A percentile compares a stretch with the other conserved stretches of the same genome.
Evolutionary conservation across 2,113 vertebrate species (phyloP).

Genomic region (Notothenia rossii): DNA sequence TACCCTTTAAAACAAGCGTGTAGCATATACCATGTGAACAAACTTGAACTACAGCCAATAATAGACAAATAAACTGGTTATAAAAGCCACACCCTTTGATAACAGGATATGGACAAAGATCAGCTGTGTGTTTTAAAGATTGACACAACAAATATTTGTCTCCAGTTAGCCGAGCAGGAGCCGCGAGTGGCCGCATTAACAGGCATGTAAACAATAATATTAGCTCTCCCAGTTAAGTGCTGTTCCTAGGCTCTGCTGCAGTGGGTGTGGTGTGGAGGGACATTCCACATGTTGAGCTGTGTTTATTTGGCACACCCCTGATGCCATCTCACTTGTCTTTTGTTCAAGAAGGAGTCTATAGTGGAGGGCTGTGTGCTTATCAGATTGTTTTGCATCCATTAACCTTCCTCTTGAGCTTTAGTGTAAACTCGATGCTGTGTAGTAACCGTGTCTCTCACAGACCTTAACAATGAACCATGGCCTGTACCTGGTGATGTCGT

Average conservation of each 20-base stretch:
- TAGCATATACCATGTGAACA: background rate
- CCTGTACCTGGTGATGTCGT: slow-evolving; percentile 96
- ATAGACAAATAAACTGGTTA: background rate
- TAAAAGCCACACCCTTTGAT: slow-evolving; percentile 16
- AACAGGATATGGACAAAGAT: background rate
- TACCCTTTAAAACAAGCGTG: background rate
- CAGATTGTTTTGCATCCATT: slow-evolving; percentile 6
- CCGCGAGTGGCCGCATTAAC: background rate
- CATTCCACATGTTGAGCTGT: slow-evolving; percentile 35
- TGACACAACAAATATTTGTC: background rate
- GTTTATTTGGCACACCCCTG: slow-evolving; percentile 47
- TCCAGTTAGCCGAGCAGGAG: background rate
- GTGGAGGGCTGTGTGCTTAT: background rate
- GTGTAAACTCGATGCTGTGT: background rate
- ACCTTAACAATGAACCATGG: background rate
- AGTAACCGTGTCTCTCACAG: background rate
- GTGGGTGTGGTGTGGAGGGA: slow-evolving; percentile 27
- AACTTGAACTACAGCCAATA: background rate
- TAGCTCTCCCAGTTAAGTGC: background rate
- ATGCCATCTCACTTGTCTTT: slow-evolving; percentile 37
- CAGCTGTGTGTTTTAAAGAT: background rate
- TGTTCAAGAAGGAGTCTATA: slow-evolving; percentile 18
- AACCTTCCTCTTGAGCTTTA: background rate
- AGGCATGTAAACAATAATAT: background rate
- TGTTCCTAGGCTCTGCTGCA: background rate